phyloP scores from a whole-genome alignment of 2,113 vertebrate genomes.

The Plecturocebus donacophilus region DNA sequence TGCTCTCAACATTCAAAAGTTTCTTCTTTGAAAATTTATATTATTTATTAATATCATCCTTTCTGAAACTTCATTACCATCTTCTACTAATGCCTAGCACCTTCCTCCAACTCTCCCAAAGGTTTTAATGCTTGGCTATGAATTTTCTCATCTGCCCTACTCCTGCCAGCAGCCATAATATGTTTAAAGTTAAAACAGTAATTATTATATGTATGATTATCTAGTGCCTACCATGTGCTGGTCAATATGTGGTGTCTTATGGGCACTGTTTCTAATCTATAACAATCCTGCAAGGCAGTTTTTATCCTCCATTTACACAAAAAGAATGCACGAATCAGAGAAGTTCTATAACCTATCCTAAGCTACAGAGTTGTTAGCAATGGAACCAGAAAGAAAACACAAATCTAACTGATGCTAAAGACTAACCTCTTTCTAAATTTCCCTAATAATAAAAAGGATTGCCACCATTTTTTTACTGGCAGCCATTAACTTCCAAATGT shows the following conservation, averaged over 20 bases:
- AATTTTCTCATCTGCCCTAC: not conserved
- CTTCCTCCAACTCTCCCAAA: slow-evolving; percentile 16
- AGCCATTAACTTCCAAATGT: not conserved
- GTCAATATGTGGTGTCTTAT: not conserved
- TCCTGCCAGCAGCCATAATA: not conserved
- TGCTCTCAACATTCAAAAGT: slow-evolving; percentile 7
- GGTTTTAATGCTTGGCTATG: not conserved
- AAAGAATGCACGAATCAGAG: not conserved
- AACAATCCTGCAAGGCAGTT: not conserved
- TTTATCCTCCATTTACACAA: not conserved
- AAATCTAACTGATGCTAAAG: not conserved
- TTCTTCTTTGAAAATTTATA: slow-evolving; percentile 26
- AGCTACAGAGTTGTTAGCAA: not conserved
- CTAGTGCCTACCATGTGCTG: not conserved
- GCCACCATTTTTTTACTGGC: not conserved
- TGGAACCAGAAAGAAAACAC: not conserved
- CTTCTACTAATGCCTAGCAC: not conserved
- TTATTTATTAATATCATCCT: not conserved
- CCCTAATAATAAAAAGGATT: not conserved
- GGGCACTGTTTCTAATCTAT: not conserved
- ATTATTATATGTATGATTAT: not conserved
- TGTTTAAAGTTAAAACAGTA: not conserved
- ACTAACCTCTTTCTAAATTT: not conserved
- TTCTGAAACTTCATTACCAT: not conserved
- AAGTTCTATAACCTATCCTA: not conserved